phyloP scores from a whole-genome alignment of 2,888 invertebrate genomes.

The Cylindroiulus punctatus region DNA sequence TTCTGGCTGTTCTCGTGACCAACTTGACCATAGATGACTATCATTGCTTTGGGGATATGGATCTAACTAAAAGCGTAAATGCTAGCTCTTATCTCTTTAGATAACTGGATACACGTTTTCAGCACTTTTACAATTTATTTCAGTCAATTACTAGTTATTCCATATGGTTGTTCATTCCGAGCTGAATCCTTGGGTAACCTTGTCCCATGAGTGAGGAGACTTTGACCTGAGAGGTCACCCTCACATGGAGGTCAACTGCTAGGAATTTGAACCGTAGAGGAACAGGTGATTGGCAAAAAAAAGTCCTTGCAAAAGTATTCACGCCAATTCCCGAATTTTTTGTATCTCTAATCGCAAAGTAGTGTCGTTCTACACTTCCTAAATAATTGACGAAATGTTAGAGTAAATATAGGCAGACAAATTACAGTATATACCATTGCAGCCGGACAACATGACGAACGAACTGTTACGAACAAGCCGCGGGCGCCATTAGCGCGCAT shows the following conservation, averaged over 20 bases:
- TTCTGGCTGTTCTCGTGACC: no score
- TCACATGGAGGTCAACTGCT: conserved; percentile 6
- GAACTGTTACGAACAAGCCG: not conserved
- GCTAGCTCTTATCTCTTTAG: no score
- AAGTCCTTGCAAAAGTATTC: not conserved
- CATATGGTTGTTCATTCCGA: no score
- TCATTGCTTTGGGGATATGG: no score
- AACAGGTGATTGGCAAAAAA: not conserved
- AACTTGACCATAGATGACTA: no score
- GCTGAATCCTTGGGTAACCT: no score
- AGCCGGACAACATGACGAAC: not conserved
- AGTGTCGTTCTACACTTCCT: not conserved
- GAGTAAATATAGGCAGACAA: not conserved
- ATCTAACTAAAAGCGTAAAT: no score
- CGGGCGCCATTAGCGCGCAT: not conserved
- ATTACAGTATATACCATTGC: not conserved
- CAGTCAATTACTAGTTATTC: no score
- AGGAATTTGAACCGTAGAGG: not conserved
- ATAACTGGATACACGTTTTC: no score
- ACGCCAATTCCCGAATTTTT: not conserved
- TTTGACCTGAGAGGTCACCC: not conserved
- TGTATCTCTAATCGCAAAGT: not conserved
- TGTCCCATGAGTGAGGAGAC: not conserved
- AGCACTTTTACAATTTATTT: no score
- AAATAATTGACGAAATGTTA: not conserved